Evolutionary conservation across 2,888 invertebrate species (phyloP).

Genomic region (Bellardia pandia): DNA sequence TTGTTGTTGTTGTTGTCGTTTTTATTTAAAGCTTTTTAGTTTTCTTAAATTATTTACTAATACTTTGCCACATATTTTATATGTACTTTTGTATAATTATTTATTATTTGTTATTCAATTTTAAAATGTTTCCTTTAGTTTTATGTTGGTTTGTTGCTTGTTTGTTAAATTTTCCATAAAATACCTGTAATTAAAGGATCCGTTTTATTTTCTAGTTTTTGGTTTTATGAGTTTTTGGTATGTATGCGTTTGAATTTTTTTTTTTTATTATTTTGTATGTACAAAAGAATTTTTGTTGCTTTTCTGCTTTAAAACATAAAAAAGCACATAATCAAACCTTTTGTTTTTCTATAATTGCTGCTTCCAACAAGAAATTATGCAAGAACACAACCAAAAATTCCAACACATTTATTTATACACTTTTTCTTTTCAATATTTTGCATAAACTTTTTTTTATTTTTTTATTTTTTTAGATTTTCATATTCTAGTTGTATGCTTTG

Average conservation of each 20-base stretch:
- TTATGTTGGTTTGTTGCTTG: slow-evolving; percentile 20
- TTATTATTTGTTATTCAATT: slow-evolving; percentile 3
- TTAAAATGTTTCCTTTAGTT: slow-evolving; percentile 5
- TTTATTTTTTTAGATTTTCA: neutral
- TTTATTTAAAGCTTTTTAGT: slow-evolving; percentile 46
- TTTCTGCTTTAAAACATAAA: slow-evolving; percentile 6
- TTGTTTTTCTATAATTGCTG: neutral
- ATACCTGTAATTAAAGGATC: slow-evolving; percentile 72
- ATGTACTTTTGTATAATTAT: neutral
- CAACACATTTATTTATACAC: slow-evolving; percentile 13
- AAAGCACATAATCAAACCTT: neutral
- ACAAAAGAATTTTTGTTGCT: slow-evolving; percentile 32
- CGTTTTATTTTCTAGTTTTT: slow-evolving; percentile 35
- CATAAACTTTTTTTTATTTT: neutral
- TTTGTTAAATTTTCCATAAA: slow-evolving; percentile 53
- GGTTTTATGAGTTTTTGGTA: slow-evolving; percentile 47
- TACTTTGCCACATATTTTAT: slow-evolving; percentile 28
- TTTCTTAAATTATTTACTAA: slow-evolving; percentile 7
- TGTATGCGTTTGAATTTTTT: slow-evolving; percentile 65
- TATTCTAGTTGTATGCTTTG: slow-evolving; percentile 9
- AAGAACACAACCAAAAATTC: slow-evolving; percentile 45
- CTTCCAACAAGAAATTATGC: slow-evolving; percentile 47
- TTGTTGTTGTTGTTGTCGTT: slow-evolving; percentile 3
- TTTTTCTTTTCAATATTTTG: slow-evolving; percentile 11
- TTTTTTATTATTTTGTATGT: slow-evolving; percentile 40